Evolutionary conservation across 2,888 invertebrate genomes (phyloP).

Genomic region (Thereva nobilitata): DNA sequence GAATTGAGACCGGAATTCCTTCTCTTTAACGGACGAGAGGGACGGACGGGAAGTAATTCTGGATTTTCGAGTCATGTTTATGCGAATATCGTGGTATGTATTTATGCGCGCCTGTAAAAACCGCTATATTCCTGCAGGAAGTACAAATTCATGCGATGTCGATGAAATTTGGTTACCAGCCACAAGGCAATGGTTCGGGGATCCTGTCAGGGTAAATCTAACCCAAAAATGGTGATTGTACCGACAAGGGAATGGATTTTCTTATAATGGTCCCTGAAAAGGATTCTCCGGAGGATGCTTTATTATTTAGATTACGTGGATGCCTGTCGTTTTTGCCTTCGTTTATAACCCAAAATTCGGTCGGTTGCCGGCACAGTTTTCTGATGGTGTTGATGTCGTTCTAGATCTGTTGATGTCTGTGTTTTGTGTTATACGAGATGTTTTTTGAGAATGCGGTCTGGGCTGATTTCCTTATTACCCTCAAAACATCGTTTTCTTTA

Average conservation of each 20-base stretch:
- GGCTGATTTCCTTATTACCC: conserved; percentile 11
- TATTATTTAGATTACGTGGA: conserved; percentile 32
- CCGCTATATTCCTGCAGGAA: background rate
- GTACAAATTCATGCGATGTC: conserved; percentile 27
- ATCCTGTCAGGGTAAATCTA: background rate
- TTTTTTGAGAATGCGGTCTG: conserved; percentile 13
- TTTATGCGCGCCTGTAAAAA: conserved; percentile 19
- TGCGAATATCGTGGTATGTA: conserved; percentile 14
- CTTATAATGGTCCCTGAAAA: conserved; percentile 24
- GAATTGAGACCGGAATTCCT: too few relatives aligned
- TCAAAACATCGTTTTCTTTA: conserved; percentile 15
- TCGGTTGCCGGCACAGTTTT: background rate
- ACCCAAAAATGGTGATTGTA: conserved; percentile 13
- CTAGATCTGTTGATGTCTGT: conserved; percentile 3
- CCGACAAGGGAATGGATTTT: conserved; percentile 26
- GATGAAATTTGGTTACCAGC: conserved; percentile 15
- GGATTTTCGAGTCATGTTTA: conserved; percentile 6
- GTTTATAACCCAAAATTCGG: too few relatives aligned
- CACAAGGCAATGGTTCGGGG: conserved; percentile 4
- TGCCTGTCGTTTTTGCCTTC: background rate
- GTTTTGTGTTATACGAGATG: background rate
- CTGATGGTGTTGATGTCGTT: conserved; percentile 10
- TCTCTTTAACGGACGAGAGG: too few relatives aligned
- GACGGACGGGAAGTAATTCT: too few relatives aligned
- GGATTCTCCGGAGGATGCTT: conserved; percentile 30